phyloP scores from a whole-genome alignment of 2,888 invertebrate genomes.

The Uropetala carovei region DNA sequence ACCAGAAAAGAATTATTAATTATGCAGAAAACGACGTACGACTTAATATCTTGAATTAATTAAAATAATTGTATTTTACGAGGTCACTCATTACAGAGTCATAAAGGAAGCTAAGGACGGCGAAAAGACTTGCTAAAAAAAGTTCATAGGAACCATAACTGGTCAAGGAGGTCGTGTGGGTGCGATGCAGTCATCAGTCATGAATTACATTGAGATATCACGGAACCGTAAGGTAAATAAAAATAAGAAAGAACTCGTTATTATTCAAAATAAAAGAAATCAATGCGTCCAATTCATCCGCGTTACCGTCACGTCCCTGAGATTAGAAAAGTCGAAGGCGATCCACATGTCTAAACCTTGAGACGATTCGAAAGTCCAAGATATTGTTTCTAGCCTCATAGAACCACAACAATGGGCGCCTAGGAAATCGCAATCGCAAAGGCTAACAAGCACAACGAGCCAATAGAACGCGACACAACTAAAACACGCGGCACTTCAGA shows the following conservation, averaged over 20 bases:
- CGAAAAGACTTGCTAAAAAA: too few relatives aligned
- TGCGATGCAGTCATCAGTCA: not conserved
- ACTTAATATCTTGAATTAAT: too few relatives aligned
- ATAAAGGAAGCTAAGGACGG: too few relatives aligned
- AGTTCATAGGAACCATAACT: too few relatives aligned
- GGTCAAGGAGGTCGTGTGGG: too few relatives aligned
- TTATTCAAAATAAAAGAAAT: not conserved
- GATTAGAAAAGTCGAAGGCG: constrained; percentile 29
- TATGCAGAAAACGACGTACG: too few relatives aligned
- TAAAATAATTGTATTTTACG: too few relatives aligned
- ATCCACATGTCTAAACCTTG: constrained; percentile 43
- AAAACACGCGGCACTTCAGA: not conserved
- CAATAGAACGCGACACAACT: not conserved
- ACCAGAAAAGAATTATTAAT: too few relatives aligned
- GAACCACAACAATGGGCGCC: not conserved
- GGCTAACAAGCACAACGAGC: not conserved
- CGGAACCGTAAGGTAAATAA: not conserved
- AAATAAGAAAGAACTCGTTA: not conserved
- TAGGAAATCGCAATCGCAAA: not conserved
- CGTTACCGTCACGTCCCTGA: not conserved
- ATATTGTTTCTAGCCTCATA: not conserved
- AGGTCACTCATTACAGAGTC: too few relatives aligned
- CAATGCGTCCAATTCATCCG: not conserved
- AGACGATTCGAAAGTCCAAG: not conserved
- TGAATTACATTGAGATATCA: not conserved